phyloP scores from a whole-genome alignment of 1,140 invertebrate species.

The Trissolcus basalis region DNA sequence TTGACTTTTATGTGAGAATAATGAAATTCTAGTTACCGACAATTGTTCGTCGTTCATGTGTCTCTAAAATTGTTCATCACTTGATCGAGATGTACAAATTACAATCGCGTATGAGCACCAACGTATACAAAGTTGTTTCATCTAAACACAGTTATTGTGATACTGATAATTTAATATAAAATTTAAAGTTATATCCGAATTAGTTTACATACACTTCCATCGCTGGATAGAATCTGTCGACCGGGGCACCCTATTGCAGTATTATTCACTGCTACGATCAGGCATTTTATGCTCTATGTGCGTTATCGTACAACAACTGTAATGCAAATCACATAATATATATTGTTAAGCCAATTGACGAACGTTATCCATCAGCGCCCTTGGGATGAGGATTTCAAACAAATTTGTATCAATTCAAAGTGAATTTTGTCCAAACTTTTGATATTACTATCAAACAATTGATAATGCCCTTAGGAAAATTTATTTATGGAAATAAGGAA shows the following conservation, averaged over 20 bases:
- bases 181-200: slow-evolving; percentile 68
- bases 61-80: slow-evolving; percentile 16
- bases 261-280: slow-evolving; percentile 74
- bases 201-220: slow-evolving; percentile 75
- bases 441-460: no score
- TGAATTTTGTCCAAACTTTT: no score
- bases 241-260: slow-evolving; percentile 73
- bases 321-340: slow-evolving; percentile 76
- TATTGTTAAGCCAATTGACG: slow-evolving; percentile 72
- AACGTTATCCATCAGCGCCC: slow-evolving; percentile 66
- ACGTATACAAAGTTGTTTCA: slow-evolving; percentile 2
- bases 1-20: no score
- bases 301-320: slow-evolving; percentile 75
- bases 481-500: not conserved
- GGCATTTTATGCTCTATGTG: slow-evolving; percentile 73
- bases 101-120: slow-evolving; percentile 39
- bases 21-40: no score
- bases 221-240: slow-evolving; percentile 75
- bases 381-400: slow-evolving; percentile 27
- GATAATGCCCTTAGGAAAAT: not conserved
- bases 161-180: no score
- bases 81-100: slow-evolving; percentile 27
- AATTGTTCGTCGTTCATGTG: no score
- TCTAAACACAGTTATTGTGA: no score
- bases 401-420: no score